Percentiles rank a stretch among this genome's conserved stretches.
Conservation (phyloP, 2,113 vertebrate species). For the Beaufortia kweichowensis region DNA sequence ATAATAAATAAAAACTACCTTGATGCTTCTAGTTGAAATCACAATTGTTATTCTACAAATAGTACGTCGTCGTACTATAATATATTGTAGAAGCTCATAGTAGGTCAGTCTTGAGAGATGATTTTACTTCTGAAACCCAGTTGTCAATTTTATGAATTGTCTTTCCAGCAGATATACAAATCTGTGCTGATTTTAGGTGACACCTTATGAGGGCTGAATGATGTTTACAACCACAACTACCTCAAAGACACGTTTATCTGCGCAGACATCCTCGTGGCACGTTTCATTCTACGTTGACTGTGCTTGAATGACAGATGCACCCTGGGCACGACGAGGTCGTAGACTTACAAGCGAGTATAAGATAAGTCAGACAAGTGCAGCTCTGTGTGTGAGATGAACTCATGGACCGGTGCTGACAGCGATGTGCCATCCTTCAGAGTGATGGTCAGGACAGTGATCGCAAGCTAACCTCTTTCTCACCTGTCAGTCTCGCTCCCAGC, state of each 20-base stretch:
- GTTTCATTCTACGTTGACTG: conserved; percentile 33
- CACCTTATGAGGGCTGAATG: conserved; percentile 11
- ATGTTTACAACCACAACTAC: neutral
- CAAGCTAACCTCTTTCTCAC: conserved; percentile 73
- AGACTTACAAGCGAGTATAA: neutral
- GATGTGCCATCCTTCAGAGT: conserved; percentile 49
- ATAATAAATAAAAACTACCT: too few species aligned
- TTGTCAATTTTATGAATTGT: neutral
- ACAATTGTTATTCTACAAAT: too few species aligned
- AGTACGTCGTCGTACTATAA: too few species aligned
- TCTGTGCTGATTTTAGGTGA: conserved; percentile 1
- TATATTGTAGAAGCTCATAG: too few species aligned
- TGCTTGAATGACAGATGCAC: conserved; percentile 41
- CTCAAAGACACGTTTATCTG: conserved; percentile 24
- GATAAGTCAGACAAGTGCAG: conserved; percentile 38
- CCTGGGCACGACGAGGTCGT: conserved; percentile 23
- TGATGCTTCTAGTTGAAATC: too few species aligned
- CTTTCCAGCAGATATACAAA: neutral
- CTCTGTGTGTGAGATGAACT: conserved; percentile 27
- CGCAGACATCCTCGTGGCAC: conserved; percentile 34
- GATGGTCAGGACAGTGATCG: conserved; percentile 63
- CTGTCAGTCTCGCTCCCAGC: conserved; percentile 70
- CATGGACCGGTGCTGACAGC: conserved; percentile 32
- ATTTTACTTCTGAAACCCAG: neutral
- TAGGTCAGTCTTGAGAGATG: too few species aligned